A percentile compares a stretch with the other conserved stretches of the same genome.
phyloP scores from a whole-genome alignment of 2,113 vertebrate species.

The Halichoerus grypus region DNA sequence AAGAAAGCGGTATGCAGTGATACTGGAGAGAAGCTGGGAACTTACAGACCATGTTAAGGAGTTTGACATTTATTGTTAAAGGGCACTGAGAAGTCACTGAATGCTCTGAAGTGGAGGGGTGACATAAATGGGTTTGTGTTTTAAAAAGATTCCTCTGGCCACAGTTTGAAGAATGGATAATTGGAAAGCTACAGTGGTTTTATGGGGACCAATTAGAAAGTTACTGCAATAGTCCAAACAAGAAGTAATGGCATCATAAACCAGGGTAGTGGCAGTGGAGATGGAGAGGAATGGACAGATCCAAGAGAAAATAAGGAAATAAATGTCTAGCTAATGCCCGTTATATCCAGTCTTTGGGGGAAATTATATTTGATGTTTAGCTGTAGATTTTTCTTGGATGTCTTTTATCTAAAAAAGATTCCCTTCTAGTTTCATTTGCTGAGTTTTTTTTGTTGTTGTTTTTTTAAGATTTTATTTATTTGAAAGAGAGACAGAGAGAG shows the following conservation, averaged over 20 bases:
- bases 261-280: neutral
- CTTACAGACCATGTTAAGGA: neutral
- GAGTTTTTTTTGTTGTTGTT: no score
- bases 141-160: neutral
- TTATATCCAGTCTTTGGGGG: neutral
- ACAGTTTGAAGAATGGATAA: neutral
- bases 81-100: neutral
- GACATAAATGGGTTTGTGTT: neutral
- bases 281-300: neutral
- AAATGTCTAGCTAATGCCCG: neutral
- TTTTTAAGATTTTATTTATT: neutral
- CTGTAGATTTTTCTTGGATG: neutral
- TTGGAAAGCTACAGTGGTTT: neutral
- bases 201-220: slow-evolving; percentile 11
- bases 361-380: neutral
- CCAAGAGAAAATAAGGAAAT: neutral
- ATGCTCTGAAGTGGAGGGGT: neutral
- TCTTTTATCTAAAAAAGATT: neutral
- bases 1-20: neutral
- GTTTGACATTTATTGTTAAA: slow-evolving; percentile 20
- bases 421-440: neutral
- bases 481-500: neutral
- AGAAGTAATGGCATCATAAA: neutral
- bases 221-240: neutral
- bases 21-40: neutral